A percentile compares a stretch with the other conserved stretches of the same genome.
Evolutionary conservation across 2,797 vertebrate species (phyloP).

Genomic region (Kryptolebias ocellatus): DNA sequence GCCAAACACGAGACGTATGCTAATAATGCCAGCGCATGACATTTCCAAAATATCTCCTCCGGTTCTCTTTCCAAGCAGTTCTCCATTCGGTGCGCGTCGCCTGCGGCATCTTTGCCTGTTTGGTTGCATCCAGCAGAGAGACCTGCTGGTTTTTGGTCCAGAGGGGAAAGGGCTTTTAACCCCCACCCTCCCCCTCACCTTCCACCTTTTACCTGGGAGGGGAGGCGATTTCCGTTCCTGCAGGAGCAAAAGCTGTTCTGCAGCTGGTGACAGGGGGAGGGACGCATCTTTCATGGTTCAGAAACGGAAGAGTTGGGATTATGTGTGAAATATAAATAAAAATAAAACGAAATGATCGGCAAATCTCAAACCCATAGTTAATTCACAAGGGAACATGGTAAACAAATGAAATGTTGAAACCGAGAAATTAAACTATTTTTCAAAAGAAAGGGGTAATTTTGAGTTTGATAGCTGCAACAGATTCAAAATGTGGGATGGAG

Average conservation of each 20-base stretch:
- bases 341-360: no score
- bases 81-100: conserved; percentile 50
- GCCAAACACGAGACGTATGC: conserved; percentile 46
- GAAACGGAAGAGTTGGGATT: background rate
- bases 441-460: no score
- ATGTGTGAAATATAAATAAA: no score
- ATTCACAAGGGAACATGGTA: no score
- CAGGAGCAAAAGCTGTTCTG: conserved; percentile 34
- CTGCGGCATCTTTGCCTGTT: conserved; percentile 40
- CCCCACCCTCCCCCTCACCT: conserved; percentile 48
- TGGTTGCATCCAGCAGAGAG: conserved; percentile 33
- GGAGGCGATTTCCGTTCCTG: conserved; percentile 44
- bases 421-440: no score
- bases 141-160: conserved; percentile 53
- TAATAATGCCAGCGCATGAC: conserved; percentile 62
- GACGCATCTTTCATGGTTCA: conserved; percentile 36
- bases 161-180: conserved; percentile 5
- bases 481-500: no score
- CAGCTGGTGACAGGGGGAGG: conserved; percentile 45
- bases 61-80: conserved; percentile 41
- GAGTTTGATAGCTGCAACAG: no score
- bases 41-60: conserved; percentile 64
- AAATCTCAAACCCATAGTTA: no score
- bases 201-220: conserved; percentile 38
- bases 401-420: no score